Evolutionary conservation across 2,888 invertebrate genomes (phyloP), one percentile per base, ranked within the genome.

Genomic region (Atrina japonica): DNA sequence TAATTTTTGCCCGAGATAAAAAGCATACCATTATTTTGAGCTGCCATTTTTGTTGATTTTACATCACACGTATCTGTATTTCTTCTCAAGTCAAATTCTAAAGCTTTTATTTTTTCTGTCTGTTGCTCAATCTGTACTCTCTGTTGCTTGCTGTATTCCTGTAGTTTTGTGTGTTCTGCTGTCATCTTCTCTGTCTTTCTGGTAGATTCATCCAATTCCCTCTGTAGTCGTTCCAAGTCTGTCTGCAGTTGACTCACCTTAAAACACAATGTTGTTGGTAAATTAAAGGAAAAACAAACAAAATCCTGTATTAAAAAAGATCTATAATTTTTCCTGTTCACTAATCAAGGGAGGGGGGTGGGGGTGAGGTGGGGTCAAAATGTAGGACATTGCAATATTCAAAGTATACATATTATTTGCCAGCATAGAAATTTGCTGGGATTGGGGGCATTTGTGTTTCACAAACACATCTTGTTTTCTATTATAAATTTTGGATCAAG

Each of bases 151-250:
- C 71, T 61, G 43, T 66, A 71, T 47, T 71, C 71, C 50, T 75
- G 75, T 45, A 75, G 56, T 25, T 70, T 75, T 40, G 58, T 52
- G 30, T 76, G 68, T 23, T 78, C 76, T 14, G 63, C 73, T 0
- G 70, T 53, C 27, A 83, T 43, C 53, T 82, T 84, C 55, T 84
- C 84, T 67, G 76, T 74, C 53, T 84, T 82, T 50, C 82, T 81
- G 16, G 70, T 71, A n/a, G 74, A 63, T n/a, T 80, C 80, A 66
- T 75, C 74, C 25, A 77, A 76, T n/a, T 81, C 79, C 56, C 74
- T 61, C 56, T 84, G 82, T 53, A 70, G 58, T 21, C 76, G 74
- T 47, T 84, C 84, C 9, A 84, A 43, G 11, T 74, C 78, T 21
- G 71, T 50, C 60, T 83, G 83, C 45, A 82, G 69, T 49, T 81